Percentiles rank a stretch among this genome's conserved stretches.
phyloP scores from a whole-genome alignment of 2,888 invertebrate species.

The Archips xylosteana region DNA sequence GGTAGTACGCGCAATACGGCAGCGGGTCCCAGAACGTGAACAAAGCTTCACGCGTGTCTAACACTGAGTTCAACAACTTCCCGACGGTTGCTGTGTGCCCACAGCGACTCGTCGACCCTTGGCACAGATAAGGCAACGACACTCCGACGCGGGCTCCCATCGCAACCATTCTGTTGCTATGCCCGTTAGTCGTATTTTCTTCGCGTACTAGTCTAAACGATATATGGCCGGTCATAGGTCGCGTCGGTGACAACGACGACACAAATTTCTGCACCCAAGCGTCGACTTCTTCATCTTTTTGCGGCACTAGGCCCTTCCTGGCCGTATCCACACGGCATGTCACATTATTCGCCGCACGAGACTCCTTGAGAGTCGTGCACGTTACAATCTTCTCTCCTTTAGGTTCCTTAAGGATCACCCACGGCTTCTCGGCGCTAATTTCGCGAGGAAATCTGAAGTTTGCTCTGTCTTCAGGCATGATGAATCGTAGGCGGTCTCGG shows the following conservation, averaged over 20 bases:
- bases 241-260: conserved; percentile 86
- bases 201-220: conserved; percentile 91
- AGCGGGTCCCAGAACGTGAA: conserved; percentile 94
- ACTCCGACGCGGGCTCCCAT: conserved; percentile 91
- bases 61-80: conserved; percentile 87
- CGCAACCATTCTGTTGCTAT: conserved; percentile 68
- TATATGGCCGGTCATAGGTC: conserved; percentile 91
- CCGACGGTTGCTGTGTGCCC: conserved; percentile 87
- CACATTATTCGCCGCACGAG: conserved; percentile 92
- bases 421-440: conserved; percentile 90
- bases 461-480: conserved; percentile 87
- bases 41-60: conserved; percentile 92
- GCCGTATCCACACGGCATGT: conserved; percentile 90
- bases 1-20: conserved; percentile 94
- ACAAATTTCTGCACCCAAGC: conserved; percentile 91
- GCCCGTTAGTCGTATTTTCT: conserved; percentile 79
- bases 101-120: conserved; percentile 86
- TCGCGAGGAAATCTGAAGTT: conserved; percentile 89
- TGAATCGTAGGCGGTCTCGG: conserved; percentile 89
- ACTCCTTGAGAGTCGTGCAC: conserved; percentile 93
- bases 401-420: conserved; percentile 92
- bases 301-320: conserved; percentile 88
- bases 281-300: conserved; percentile 88
- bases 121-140: conserved; percentile 92
- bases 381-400: conserved; percentile 92